Conservation (phyloP, 92 coral and sea anemone species). For the Pocillopora grandis region DNA sequence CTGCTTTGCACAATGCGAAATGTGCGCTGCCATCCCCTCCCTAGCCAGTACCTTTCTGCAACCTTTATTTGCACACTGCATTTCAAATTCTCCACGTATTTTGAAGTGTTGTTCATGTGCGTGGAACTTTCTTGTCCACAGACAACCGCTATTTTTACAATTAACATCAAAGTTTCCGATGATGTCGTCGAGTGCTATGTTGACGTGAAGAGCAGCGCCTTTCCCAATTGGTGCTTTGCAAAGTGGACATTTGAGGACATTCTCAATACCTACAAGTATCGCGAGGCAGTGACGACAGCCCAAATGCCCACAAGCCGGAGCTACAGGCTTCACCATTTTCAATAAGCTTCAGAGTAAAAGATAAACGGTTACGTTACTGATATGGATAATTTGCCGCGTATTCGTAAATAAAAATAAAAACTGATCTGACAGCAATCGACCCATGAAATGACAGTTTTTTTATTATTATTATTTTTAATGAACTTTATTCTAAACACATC, state of each 20-base stretch:
- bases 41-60: neutral
- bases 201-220: neutral
- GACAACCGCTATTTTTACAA: constrained; percentile 9
- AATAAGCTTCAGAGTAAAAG: neutral
- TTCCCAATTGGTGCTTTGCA: neutral
- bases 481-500: no score
- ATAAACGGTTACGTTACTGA: no score
- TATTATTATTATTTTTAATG: neutral
- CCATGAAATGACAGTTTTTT: no score
- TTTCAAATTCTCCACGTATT: neutral
- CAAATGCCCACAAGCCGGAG: neutral
- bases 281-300: neutral
- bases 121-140: neutral
- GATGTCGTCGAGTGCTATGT: neutral
- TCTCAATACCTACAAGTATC: neutral
- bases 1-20: neutral
- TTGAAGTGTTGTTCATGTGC: neutral
- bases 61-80: neutral
- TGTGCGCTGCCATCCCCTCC: neutral
- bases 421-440: no score
- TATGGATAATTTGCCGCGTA: no score
- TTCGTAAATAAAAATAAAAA: no score
- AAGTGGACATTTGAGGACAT: neutral
- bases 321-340: neutral
- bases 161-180: neutral